These are phyloP conservation scores for Gymnoscopelus microlampas DNA, from an alignment of 2,797 vertebrate genomes.

Conservation along the genomic window DNA sequence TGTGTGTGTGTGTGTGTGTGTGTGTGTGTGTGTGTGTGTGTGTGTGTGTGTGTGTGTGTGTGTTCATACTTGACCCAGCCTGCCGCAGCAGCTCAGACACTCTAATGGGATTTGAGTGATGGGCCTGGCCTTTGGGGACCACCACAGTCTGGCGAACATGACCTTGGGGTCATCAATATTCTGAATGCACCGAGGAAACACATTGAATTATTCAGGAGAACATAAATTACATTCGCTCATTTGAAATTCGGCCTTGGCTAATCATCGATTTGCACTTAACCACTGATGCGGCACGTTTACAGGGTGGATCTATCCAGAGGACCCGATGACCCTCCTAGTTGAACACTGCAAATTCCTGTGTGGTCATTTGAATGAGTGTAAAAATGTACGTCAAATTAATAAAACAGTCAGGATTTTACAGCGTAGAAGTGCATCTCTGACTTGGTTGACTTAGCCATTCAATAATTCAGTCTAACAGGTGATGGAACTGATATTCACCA, in stretches of 20 bases:
- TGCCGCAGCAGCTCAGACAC: neutral
- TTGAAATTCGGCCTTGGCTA: slow-evolving; percentile 61
- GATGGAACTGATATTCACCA: slow-evolving; percentile 18
- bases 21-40: too few species aligned
- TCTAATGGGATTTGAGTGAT: slow-evolving; percentile 33
- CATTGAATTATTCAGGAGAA: slow-evolving; percentile 58
- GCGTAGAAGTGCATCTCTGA: slow-evolving; percentile 21
- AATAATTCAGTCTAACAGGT: slow-evolving; percentile 1
- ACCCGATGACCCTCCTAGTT: neutral
- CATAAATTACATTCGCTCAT: slow-evolving; percentile 64
- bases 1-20: too few species aligned
- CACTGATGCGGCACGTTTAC: slow-evolving; percentile 51
- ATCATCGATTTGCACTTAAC: slow-evolving; percentile 61
- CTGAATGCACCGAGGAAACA: slow-evolving; percentile 44
- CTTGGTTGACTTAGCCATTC: slow-evolving; percentile 28
- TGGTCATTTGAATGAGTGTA: too few species aligned
- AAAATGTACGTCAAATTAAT: too few species aligned
- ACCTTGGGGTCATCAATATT: slow-evolving; percentile 40
- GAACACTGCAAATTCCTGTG: too few species aligned
- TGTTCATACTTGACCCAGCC: too few species aligned
- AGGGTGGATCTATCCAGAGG: slow-evolving; percentile 31
- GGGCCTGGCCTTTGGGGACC: slow-evolving; percentile 42
- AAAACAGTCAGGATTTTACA: too few species aligned
- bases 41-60: too few species aligned
- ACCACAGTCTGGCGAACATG: slow-evolving; percentile 46